Conservation (phyloP, 2,797 vertebrate species). For the Gymnoscopelus microlampas region DNA sequence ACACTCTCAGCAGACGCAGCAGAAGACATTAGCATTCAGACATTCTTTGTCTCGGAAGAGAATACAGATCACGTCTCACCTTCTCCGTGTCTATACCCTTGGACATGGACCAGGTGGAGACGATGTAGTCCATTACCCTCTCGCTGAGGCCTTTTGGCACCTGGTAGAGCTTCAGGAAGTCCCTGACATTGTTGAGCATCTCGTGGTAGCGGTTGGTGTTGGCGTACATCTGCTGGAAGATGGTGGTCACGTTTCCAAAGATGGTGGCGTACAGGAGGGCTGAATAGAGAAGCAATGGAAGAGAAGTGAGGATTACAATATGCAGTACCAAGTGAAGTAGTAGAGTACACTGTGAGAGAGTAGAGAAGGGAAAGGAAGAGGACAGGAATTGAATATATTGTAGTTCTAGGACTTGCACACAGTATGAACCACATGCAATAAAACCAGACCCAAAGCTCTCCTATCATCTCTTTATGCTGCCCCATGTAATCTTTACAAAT, state of each 20-base stretch:
- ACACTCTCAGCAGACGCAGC: too few relatives aligned
- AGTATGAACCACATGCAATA: too few relatives aligned
- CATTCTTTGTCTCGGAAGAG: too few relatives aligned
- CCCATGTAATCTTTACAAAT: too few relatives aligned
- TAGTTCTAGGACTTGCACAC: too few relatives aligned
- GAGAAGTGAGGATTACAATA: neutral
- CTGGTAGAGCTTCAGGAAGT: constrained; percentile 97
- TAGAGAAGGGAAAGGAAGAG: neutral
- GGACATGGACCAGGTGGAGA: constrained; percentile 98
- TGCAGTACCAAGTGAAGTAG: too few relatives aligned
- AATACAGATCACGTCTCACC: constrained; percentile 73
- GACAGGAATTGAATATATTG: too few relatives aligned
- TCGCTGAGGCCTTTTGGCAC: constrained; percentile 97
- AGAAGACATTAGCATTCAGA: too few relatives aligned
- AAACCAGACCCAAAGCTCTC: too few relatives aligned
- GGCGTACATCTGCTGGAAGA: constrained; percentile 99
- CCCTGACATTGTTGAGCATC: constrained; percentile 96
- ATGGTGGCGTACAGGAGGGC: constrained; percentile 98
- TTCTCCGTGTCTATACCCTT: constrained; percentile 98
- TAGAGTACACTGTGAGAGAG: neutral
- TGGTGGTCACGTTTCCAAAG: constrained; percentile 97
- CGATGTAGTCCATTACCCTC: constrained; percentile 97
- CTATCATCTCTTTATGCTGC: too few relatives aligned
- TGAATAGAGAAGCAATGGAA: constrained; percentile 45
- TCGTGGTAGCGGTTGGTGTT: constrained; percentile 98